Conservation (phyloP, 2,113 vertebrate species). For the Dasyornis broadbenti region DNA sequence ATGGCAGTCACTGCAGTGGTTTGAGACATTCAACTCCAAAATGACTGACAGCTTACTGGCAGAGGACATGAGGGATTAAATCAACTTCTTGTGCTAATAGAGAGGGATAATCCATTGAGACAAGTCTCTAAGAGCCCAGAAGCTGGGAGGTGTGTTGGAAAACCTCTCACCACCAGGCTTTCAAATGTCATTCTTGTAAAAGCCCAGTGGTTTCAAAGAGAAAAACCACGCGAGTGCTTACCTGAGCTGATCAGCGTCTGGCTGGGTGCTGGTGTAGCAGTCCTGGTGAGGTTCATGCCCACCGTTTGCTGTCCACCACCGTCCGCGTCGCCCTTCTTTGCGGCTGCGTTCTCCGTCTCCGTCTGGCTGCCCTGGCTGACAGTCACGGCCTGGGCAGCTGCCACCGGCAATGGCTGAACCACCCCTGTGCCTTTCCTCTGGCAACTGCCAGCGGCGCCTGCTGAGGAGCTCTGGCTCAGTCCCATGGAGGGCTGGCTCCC, state of each 20-base stretch:
- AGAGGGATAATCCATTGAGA: neutral
- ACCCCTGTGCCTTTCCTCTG: slow-evolving; percentile 76
- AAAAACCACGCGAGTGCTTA: neutral
- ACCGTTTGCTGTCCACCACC: slow-evolving; percentile 70
- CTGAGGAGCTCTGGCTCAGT: slow-evolving; percentile 53
- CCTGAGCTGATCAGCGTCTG: slow-evolving; percentile 81
- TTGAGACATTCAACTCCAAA: neutral
- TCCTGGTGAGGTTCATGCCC: slow-evolving; percentile 80
- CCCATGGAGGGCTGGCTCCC: slow-evolving; percentile 57
- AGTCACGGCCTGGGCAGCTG: slow-evolving; percentile 71
- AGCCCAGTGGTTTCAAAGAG: neutral
- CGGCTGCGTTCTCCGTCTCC: slow-evolving; percentile 64
- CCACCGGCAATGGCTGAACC: slow-evolving; percentile 70
- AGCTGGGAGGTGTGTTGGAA: neutral
- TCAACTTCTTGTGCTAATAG: neutral
- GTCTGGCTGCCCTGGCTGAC: slow-evolving; percentile 81
- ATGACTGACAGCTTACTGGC: neutral
- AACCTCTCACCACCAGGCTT: neutral
- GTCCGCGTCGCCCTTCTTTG: slow-evolving; percentile 73
- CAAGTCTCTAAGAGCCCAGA: neutral
- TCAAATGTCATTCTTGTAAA: neutral
- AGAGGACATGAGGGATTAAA: neutral
- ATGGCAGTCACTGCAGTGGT: neutral
- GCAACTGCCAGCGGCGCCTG: slow-evolving; percentile 49
- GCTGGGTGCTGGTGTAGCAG: slow-evolving; percentile 77